Evolutionary conservation across 2,113 vertebrate species (phyloP), one percentile per base, ranked within the genome.

Genomic region (Rhinoderma darwinii): DNA sequence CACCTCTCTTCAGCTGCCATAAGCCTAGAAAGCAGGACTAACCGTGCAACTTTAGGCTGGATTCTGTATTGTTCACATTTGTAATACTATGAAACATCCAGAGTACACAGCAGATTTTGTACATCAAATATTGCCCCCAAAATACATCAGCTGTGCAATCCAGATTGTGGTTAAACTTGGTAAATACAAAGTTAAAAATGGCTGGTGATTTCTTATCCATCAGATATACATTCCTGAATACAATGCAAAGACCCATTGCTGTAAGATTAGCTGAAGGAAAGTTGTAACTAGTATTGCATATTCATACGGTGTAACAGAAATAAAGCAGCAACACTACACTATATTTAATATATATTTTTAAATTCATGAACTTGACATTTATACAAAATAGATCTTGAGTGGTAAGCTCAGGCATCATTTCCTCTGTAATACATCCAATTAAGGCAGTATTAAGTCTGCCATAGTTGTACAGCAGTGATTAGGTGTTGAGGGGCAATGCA

Each of bases 171-270:
- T 83, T 89, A 51, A 89, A 89, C 37, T 89, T 43, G 84, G 89
- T 89, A 90, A 91, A 91, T 89, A 91, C 89, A 91, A 56, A 75
- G 59, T 87, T 74, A 88, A 91, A 92, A 91, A 89, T 88, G 92
- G 92, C 92, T 92, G 92, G 92, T 93, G 93, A 93, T 92, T 87
- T 88, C 68, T 87, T 5, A 22, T 87, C 56, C 76, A 90, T 80
- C 81, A 88, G 54, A 89, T 88, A 88, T 88, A 90, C 61, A 70
- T 87, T 82, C 66, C 77, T 63, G 20, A 80, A 47, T n/a, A 37
- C 27, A 75, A n/a, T 73, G 63, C 47, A 86, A 39, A 86, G 44
- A 79, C 25, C 61, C 43, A 61, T 59, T 81, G 32, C 43, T 72
- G 51, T 80, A 70, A 80, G 82, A 47, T 35, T 37, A 47, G 37